These are phyloP conservation scores for Struthio camelus DNA, from an alignment of 2,113 vertebrate genomes.

Conservation along the genomic window DNA sequence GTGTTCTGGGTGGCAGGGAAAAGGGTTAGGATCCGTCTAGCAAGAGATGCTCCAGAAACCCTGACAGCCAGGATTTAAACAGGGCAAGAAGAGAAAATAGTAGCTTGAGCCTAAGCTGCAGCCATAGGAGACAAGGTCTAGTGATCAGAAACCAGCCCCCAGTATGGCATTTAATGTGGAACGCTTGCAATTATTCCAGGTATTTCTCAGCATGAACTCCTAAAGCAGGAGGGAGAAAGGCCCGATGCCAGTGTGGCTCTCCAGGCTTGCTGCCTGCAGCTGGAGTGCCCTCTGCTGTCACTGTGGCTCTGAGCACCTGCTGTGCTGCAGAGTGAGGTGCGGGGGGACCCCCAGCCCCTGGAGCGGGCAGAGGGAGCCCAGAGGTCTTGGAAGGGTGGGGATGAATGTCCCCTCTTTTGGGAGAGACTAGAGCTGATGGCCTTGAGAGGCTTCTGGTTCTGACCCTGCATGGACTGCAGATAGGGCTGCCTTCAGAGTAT, in stretches of 20 bases:
- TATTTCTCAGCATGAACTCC: rapidly evolving
- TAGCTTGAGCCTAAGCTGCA: neutral
- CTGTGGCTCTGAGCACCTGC: neutral
- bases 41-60: neutral
- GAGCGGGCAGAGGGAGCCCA: too few species aligned
- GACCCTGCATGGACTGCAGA: rapidly evolving
- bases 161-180: rapidly evolving
- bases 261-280: neutral
- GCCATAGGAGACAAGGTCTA: neutral
- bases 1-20: rapidly evolving
- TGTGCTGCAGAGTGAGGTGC: too few species aligned
- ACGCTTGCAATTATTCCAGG: rapidly evolving
- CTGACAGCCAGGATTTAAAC: rapidly evolving
- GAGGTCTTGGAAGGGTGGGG: too few species aligned
- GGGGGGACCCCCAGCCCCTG: too few species aligned
- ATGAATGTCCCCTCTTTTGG: rapidly evolving
- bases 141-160: neutral
- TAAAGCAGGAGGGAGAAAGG: neutral
- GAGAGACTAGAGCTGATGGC: rapidly evolving
- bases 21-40: neutral
- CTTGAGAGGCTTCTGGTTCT: neutral
- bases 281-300: slow-evolving; percentile 53
- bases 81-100: neutral
- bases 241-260: neutral
- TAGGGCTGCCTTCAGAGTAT: neutral